These are phyloP conservation scores for Anarrhichthys ocellatus DNA, from an alignment of 2,113 vertebrate genomes.

Conservation along the genomic window DNA sequence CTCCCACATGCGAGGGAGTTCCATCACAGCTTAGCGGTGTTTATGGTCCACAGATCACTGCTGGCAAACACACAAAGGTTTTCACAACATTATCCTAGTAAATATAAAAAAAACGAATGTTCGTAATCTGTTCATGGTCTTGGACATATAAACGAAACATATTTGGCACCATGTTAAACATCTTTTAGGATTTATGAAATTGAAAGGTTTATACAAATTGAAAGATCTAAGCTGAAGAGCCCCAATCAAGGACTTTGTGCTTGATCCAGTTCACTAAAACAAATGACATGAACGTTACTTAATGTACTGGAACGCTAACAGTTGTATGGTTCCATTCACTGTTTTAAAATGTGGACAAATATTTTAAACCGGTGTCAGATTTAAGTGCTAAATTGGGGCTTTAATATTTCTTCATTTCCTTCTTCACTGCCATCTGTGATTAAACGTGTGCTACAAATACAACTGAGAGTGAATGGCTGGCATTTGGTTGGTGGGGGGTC, in stretches of 20 bases:
- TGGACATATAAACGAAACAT: background rate
- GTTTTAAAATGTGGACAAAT: conserved; percentile 17
- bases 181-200: background rate
- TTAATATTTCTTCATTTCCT: conserved; percentile 30
- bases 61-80: conserved; percentile 41
- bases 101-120: conserved; percentile 28
- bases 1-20: conserved; percentile 45
- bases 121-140: background rate
- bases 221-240: background rate
- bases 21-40: conserved; percentile 27
- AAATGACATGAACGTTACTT: background rate
- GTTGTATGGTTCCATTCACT: background rate
- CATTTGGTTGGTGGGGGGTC: conserved; percentile 10
- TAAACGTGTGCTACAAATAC: conserved; percentile 36
- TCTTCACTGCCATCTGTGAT: background rate
- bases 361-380: conserved; percentile 18
- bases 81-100: conserved; percentile 51
- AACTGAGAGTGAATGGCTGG: conserved; percentile 32
- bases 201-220: background rate
- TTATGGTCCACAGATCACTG: conserved; percentile 48
- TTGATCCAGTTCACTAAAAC: background rate
- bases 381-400: conserved; percentile 6
- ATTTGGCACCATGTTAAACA: background rate
- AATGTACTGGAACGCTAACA: background rate
- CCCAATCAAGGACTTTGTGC: background rate